Evolutionary conservation across 2,888 invertebrate genomes (phyloP), one percentile per base, ranked within the genome.

Genomic region (Bedellia somnulentella): DNA sequence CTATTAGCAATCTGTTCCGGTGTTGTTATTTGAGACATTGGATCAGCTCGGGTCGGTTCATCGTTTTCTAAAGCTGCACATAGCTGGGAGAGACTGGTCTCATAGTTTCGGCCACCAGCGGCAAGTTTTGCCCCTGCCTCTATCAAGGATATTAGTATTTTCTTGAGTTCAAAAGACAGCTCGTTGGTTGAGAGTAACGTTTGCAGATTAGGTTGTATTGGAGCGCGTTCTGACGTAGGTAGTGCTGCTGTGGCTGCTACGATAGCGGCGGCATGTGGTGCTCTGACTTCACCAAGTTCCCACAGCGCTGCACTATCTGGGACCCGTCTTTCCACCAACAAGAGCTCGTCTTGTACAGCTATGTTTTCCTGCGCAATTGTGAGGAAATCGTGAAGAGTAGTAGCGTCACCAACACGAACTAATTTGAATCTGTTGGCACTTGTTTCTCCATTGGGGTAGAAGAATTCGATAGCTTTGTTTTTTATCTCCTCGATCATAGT

Each of bases 51-150:
- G 5, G 49, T 52, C 0, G 68, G 70, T 16, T 62, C 63, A 2
- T 68, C 67, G n/a, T n/a, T n/a, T n/a, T n/a, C n/a, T 15, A 75
- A 43, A 1, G 73, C 73, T 1, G 68, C 59, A 0, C 59, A 52
- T 0, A 75, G 38, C 29, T 71, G 67, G 0, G 55, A 56, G 8
- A 75, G 33, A 0, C 70, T 57, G 41, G 53, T 50, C 37, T 70
- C 68, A 30, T 68, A 73, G 37, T 67, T 66, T 3, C 58, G 50
- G 0, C 75, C 70, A 0, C 62, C 56, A 0, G 75, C 71, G 0
- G 73, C 75, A 1, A 75, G 45, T 1, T 64, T 41, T 0, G 75
- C 75, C 0, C 75, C 75, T 0, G 70, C 71, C 47, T 73, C 73
- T 15, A 75, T 60, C 12, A 75, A 37, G 2, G 73, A 71, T 37